Evolutionary conservation across 1,140 invertebrate species (phyloP), one percentile per base, ranked within the genome.

Genomic region (Aphelenchoides fujianensis): DNA sequence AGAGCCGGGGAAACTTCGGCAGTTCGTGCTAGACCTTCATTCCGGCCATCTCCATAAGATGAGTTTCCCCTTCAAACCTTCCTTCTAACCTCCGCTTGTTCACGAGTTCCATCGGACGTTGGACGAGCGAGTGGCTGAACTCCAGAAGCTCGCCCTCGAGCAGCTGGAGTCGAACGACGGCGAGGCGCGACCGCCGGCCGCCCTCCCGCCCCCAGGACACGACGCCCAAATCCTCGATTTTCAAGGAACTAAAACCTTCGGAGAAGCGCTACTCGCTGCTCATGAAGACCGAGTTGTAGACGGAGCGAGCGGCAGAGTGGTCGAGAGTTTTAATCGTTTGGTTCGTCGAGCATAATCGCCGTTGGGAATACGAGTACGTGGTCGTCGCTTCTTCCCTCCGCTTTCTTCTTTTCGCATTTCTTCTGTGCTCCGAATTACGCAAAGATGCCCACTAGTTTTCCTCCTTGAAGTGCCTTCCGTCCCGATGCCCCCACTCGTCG

Each of bases 181-280:
- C 31, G 57, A 68, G 36, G 62, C 64, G 9, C 35, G 61, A 34
- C 69, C 80, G 27, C 81, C 81, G 0, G 69, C 74, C 0, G 59
- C 68, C 30, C 62, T 70, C 52, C 76, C 73, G 34, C n/a, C n/a
- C n/a, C n/a, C 68, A 62, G 53, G 76, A 84, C 41, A 83, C 81
- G 32, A 85, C 81, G 7, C 81, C 83, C 12, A 75, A 74, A 32
- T 74, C 82, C 19, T 83, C 81, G n/a, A 82, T 83, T 9, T 83
- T 83, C 72, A 83, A 83, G 54, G 79, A 84, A 37, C 72, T 83
- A 2, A 83, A 83, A 66, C 82, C 82, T 31, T 84, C 83, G 1
- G 81, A 81, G 3, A 83, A 83, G 64, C 79, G 82, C 3, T 83
- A 83, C 69, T 81, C 82, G 12, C 37, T 83, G 16, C 73, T 83